Conservation (phyloP, 1,140 invertebrate genomes). For the Neodiprion virginianus region DNA sequence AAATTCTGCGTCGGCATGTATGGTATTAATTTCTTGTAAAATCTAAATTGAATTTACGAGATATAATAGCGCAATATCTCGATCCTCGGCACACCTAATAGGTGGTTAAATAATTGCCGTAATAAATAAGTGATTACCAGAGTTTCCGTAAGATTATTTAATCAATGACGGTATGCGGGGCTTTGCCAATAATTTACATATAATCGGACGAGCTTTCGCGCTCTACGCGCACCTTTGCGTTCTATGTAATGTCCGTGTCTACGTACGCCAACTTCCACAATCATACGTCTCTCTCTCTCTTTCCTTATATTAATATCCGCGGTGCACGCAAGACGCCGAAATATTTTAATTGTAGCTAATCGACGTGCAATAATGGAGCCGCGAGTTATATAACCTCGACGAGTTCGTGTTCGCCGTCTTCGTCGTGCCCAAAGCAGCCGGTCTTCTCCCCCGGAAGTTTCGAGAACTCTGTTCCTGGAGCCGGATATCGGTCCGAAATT, state of each 20-base stretch:
- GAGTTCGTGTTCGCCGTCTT: no score
- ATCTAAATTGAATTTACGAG: conserved; percentile 12
- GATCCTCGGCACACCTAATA: conserved; percentile 44
- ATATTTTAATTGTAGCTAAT: conserved; percentile 65
- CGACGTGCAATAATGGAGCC: conserved; percentile 60
- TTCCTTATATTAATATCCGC: conserved; percentile 54
- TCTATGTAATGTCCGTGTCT: neutral
- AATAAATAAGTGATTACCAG: conserved; percentile 62
- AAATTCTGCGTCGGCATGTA: no score
- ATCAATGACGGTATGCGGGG: conserved; percentile 47
- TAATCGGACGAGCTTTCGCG: conserved; percentile 42
- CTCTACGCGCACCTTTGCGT: conserved; percentile 29
- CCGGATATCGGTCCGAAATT: no score
- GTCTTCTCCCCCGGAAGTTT: neutral
- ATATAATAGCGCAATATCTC: neutral
- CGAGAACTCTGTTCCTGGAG: neutral
- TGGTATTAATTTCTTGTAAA: neutral
- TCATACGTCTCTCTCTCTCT: neutral
- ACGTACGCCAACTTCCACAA: neutral
- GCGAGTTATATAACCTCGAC: neutral
- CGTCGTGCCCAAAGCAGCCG: no score
- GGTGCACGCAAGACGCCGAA: conserved; percentile 60
- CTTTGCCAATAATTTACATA: conserved; percentile 55
- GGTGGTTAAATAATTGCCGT: conserved; percentile 54
- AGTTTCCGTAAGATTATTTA: conserved; percentile 53